Base-by-base conservation (phyloP, 2,888 invertebrate species). In the Chalcis sispes region DNA sequence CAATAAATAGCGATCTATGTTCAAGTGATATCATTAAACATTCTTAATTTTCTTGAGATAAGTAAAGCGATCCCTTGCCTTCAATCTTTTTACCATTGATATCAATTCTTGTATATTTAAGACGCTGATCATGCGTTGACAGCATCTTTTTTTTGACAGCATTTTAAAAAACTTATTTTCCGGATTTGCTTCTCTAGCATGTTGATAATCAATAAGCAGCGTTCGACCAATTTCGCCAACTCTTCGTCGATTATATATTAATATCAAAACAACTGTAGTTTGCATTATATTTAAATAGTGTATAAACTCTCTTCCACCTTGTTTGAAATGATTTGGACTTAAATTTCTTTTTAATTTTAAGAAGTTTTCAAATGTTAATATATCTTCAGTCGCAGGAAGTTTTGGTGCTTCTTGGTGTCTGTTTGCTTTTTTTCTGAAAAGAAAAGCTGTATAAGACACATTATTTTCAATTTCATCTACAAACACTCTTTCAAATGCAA, bases 391-490 rank as follows among this genome's bases (percentile, higher is more conserved):
- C 5, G 2, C 1, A 10, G 70, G 70, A 5, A 61, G 25, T 25
- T 27, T 25, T 18, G 18, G 1, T 13, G 0, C 25, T 0, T 1
- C 4, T 42, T 8, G 5, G 25, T 56, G 42, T n/a, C 67, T 18
- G 1, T 29, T 56, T 0, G 3, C 1, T 36, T 42, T 48, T 29
- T 58, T 67, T 18, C 58, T 10, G 1, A 29, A 40, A 1, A 56
- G 1, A 3, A 25, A 18, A 5, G 67, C 67, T n/a, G 5, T 36
- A 15, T 42, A 42, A 1, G 56, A 18, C 2, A 67, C 18, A 2
- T 42, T 8, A 10, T 4, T 5, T 13, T 67, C 58, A 27, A 67
- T 20, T 2, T 67, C 54, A 58, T 58, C 54, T 29, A 58, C 67
- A 13, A 58, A 67, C 7, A 67, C 58, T 0, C 15, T 8, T 29